A percentile compares a stretch with the other conserved stretches of the same genome.
Conservation (phyloP, 2,888 invertebrate species). For the Coenonympha arcania region DNA sequence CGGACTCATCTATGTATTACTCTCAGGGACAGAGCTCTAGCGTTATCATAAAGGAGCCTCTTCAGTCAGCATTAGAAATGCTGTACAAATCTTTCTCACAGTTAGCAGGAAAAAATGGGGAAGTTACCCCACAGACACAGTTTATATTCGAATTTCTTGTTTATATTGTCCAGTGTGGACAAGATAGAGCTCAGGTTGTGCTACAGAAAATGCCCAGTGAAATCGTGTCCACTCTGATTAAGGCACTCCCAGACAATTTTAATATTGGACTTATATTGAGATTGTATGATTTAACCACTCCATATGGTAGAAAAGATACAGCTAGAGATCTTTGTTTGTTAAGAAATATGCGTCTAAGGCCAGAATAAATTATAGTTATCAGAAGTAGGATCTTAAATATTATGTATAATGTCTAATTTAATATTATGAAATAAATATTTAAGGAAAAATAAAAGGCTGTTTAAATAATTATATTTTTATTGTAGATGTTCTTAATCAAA, state of each 20-base stretch:
- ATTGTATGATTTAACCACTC: slow-evolving; percentile 84
- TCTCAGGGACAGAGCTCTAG: slow-evolving; percentile 52
- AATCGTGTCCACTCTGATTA: slow-evolving; percentile 85
- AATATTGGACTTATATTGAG: slow-evolving; percentile 81
- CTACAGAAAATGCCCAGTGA: slow-evolving; percentile 83
- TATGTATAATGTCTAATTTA: not conserved
- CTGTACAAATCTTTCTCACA: slow-evolving; percentile 82
- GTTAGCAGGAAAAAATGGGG: slow-evolving; percentile 80
- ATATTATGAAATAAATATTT: not conserved
- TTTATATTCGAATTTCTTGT: slow-evolving; percentile 86
- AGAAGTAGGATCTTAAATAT: not conserved
- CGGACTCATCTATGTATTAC: slow-evolving; percentile 74
- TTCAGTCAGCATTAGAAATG: slow-evolving; percentile 77
- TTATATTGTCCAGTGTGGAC: slow-evolving; percentile 83
- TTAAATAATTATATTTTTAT: slow-evolving; percentile 18
- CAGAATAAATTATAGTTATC: slow-evolving; percentile 44
- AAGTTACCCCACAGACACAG: slow-evolving; percentile 86
- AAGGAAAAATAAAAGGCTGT: slow-evolving; percentile 15
- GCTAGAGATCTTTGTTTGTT: slow-evolving; percentile 90
- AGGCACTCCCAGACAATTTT: slow-evolving; percentile 84
- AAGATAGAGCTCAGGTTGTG: slow-evolving; percentile 79
- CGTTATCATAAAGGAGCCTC: slow-evolving; percentile 74
- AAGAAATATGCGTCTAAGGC: slow-evolving; percentile 83
- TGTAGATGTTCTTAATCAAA: slow-evolving; percentile 17
- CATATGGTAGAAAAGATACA: slow-evolving; percentile 85